Evolutionary conservation across 2,797 vertebrate species (phyloP).

Genomic region (Darevskia nairensis): DNA sequence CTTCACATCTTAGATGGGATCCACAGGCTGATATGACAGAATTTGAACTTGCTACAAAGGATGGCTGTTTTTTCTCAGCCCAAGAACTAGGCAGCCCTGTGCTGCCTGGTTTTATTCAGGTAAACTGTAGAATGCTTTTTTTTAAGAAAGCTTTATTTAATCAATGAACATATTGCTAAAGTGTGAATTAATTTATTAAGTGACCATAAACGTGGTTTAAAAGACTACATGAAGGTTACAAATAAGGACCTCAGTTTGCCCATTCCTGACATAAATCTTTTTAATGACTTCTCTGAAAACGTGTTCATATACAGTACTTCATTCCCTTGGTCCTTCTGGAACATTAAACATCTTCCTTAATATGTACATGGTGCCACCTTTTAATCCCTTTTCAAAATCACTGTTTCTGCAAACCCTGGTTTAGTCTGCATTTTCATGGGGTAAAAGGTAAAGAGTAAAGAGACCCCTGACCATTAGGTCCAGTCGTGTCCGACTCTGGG

Average conservation of each 20-base stretch:
- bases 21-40: constrained; percentile 4
- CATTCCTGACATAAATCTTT: background rate
- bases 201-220: background rate
- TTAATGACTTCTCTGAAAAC: fast-evolving
- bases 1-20: constrained; percentile 47
- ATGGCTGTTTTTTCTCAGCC: constrained; percentile 40
- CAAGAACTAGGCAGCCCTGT: constrained; percentile 28
- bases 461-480: too few relatives aligned
- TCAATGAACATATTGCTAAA: constrained; percentile 21
- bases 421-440: background rate
- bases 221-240: background rate
- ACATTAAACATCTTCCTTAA: background rate
- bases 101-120: constrained; percentile 69
- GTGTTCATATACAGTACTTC: background rate
- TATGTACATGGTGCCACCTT: background rate
- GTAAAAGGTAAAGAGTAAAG: too few relatives aligned
- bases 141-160: constrained; percentile 22
- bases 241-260: background rate
- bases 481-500: too few relatives aligned
- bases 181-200: background rate
- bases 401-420: background rate
- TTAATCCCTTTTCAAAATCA: background rate
- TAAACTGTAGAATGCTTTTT: constrained; percentile 55
- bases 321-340: background rate
- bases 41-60: constrained; percentile 4